Conservation (phyloP, 2,797 vertebrate genomes). For the Masticophis lateralis region DNA sequence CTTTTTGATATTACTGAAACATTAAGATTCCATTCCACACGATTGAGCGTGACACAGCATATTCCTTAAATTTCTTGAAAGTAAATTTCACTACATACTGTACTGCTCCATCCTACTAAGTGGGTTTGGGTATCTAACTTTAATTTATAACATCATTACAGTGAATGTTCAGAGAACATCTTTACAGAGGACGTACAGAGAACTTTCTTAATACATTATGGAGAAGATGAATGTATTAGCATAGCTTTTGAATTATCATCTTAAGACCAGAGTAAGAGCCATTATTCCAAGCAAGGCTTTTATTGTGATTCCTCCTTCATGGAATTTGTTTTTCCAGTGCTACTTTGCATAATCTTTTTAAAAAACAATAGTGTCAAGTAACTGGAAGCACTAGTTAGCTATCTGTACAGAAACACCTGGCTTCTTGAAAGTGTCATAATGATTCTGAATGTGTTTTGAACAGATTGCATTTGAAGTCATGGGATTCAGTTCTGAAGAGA, state of each 20-base stretch:
- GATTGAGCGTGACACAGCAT: too few relatives aligned
- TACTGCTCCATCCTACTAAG: not conserved
- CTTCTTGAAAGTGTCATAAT: not conserved
- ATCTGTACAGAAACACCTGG: not conserved
- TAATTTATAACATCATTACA: not conserved
- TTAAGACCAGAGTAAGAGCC: not conserved
- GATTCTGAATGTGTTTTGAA: conserved; percentile 45
- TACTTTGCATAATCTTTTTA: not conserved
- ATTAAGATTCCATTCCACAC: not conserved
- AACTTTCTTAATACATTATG: not conserved
- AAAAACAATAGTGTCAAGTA: not conserved
- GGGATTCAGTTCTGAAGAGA: conserved; percentile 87
- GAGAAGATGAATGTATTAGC: not conserved
- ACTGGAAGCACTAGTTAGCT: not conserved
- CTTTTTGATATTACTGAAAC: not conserved
- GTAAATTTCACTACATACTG: not conserved
- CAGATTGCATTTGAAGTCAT: conserved; percentile 88
- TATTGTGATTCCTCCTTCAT: not conserved
- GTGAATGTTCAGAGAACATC: not conserved
- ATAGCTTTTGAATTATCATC: not conserved
- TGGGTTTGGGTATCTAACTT: not conserved
- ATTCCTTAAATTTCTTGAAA: not conserved
- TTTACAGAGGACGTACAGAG: not conserved
- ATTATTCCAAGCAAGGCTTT: not conserved
- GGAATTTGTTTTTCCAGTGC: not conserved